Evolutionary conservation across 1,140 invertebrate genomes (phyloP).

Genomic region (Pantala flavescens): DNA sequence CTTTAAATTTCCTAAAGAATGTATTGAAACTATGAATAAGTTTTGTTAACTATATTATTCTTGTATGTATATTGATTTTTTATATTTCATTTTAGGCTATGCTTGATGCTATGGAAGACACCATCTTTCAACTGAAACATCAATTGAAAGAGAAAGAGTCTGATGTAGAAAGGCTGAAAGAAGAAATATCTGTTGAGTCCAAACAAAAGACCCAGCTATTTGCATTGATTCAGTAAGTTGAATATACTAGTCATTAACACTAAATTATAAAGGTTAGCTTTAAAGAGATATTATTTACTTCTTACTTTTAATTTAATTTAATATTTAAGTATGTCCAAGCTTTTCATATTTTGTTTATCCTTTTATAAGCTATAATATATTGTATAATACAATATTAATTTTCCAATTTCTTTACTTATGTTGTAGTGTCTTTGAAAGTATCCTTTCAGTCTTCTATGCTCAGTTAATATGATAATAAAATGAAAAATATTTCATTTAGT

Average conservation of each 20-base stretch:
- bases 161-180: neutral
- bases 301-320: neutral
- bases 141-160: neutral
- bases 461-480: no score
- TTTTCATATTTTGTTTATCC: neutral
- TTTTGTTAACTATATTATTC: no score
- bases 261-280: neutral
- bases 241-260: neutral
- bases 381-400: neutral
- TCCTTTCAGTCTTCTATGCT: no score
- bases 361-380: neutral
- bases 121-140: neutral
- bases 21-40: no score
- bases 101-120: neutral
- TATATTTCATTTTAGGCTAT: neutral
- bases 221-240: neutral
- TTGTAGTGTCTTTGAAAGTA: neutral
- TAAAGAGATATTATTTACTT: neutral
- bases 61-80: no score
- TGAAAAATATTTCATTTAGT: no score
- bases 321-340: neutral
- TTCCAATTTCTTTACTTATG: neutral
- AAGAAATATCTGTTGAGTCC: neutral
- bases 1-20: no score
- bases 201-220: neutral